phyloP scores from a whole-genome alignment of 2,797 vertebrate genomes.

The Octomys mimax region DNA sequence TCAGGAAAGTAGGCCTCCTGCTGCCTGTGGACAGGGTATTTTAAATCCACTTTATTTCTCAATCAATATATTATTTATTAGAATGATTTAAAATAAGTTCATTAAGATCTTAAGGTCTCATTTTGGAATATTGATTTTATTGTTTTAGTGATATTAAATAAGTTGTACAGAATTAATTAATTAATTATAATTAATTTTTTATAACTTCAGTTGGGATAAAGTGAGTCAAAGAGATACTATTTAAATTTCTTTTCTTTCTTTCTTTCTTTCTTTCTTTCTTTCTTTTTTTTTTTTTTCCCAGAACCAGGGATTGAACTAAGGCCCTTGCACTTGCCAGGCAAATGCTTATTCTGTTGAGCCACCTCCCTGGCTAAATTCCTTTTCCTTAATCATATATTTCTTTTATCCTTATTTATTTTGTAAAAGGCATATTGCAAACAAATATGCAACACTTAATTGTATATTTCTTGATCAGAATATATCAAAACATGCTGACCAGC shows the following conservation, averaged over 20 bases:
- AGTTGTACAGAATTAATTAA: neutral
- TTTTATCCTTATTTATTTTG: neutral
- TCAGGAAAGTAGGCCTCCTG: neutral
- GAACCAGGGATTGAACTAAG: too few species aligned
- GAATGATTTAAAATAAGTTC: conserved; percentile 51
- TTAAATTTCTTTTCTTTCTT: conserved; percentile 9
- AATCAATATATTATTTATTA: conserved; percentile 41
- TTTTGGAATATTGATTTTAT: conserved; percentile 52
- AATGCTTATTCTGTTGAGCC: too few species aligned
- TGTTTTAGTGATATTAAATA: neutral
- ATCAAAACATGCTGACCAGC: neutral
- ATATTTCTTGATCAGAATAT: conserved; percentile 31
- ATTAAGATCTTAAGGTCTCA: conserved; percentile 37
- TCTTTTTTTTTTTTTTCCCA: too few species aligned
- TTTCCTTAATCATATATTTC: neutral
- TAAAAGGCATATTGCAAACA: conserved; percentile 8
- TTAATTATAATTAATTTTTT: conserved; percentile 1
- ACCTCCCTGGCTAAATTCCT: neutral
- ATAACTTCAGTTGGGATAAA: neutral
- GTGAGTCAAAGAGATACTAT: neutral
- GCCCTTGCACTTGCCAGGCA: too few species aligned
- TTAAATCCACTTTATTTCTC: conserved; percentile 52
- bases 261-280: neutral
- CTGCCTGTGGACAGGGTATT: neutral
- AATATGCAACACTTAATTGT: neutral